Base-by-base conservation (phyloP, 1,140 invertebrate species). In the Zaprionus tsacasi region DNA sequence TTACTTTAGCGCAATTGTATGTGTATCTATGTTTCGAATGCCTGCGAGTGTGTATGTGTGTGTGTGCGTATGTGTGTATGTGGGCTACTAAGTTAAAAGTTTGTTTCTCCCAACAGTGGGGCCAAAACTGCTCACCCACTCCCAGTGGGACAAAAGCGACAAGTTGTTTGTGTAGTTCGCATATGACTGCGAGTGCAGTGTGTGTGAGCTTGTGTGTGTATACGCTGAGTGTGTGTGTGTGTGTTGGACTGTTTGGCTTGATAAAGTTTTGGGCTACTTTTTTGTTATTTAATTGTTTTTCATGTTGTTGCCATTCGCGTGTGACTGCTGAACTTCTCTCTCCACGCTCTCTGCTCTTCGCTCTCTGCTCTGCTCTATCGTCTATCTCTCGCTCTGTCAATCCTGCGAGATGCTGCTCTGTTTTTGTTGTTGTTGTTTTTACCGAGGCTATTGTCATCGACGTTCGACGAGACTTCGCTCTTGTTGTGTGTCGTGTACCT, bases 81-180 rank as follows among this genome's bases (percentile, higher is more conserved):
- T 86, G 82, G 82, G 82, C 82, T 86, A 86, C 82, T 86, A 87
- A 87, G 82, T 79, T 86, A 87, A 85, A 86, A 85, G 75, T 87
- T 82, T 86, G 79, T 66, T 78, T 81, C 67, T 30, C 70, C 58
- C 38, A 50, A 64, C 45, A 71, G 60, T 52, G 40, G 48, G 68
- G 60, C 63, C 54, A 70, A 79, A 81, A 56, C 75, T 76, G 25
- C 52, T 35, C 56, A 27, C 58, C 35, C 50, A 15, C 40, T 56
- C 33, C 76, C 54, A 35, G 66, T 45, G 55, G 69, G 59, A 72
- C 65, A 58, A 82, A 71, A 57, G 71, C 80, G 76, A 80, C 80
- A 82, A 82, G 64, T 81, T 81, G 68, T 81, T 72, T 81, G 68
- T 60, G 75, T 60, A 50, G 43, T 59, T 25, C 21, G 21, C 40